Conservation (phyloP, 2,797 vertebrate genomes). For the Danio jaintianensis region DNA sequence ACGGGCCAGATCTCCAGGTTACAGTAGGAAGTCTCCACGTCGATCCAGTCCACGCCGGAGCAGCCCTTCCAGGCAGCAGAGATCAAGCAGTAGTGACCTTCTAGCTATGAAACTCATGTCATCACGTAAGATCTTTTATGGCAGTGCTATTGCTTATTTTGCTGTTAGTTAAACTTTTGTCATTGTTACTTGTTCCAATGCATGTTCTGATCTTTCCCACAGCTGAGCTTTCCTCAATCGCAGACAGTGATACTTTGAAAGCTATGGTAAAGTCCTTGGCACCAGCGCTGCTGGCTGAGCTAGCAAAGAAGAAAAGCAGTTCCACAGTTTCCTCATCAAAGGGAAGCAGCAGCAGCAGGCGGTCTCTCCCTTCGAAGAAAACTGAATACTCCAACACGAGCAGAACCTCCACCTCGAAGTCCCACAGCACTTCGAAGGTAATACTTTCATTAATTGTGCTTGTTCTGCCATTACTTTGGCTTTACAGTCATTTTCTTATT, state of each 20-base stretch:
- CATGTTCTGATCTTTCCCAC: background rate
- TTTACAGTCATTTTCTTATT: background rate
- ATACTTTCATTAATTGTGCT: too few relatives aligned
- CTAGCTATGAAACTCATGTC: conserved; percentile 75
- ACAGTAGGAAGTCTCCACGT: conserved; percentile 57
- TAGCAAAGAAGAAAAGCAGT: conserved; percentile 78
- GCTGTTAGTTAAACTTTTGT: background rate
- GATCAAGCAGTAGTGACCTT: conserved; percentile 63
- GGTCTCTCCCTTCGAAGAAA: conserved; percentile 51
- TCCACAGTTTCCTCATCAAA: conserved; percentile 54
- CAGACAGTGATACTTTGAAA: conserved; percentile 68
- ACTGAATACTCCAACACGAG: conserved; percentile 51
- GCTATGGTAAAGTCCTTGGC: conserved; percentile 80
- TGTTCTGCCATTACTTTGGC: background rate
- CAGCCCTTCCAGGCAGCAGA: conserved; percentile 58
- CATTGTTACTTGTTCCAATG: background rate
- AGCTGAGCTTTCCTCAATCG: conserved; percentile 46
- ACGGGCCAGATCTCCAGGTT: conserved; percentile 59
- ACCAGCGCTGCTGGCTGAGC: conserved; percentile 78
- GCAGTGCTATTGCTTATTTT: background rate
- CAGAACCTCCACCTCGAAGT: conserved; percentile 29
- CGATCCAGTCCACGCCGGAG: conserved; percentile 50
- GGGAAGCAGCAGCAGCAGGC: conserved; percentile 38
- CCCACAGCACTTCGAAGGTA: conserved; percentile 45
- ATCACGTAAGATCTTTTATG: conserved; percentile 66